phyloP scores from a whole-genome alignment of 1,140 invertebrate species.

The Steinernema khuongi region DNA sequence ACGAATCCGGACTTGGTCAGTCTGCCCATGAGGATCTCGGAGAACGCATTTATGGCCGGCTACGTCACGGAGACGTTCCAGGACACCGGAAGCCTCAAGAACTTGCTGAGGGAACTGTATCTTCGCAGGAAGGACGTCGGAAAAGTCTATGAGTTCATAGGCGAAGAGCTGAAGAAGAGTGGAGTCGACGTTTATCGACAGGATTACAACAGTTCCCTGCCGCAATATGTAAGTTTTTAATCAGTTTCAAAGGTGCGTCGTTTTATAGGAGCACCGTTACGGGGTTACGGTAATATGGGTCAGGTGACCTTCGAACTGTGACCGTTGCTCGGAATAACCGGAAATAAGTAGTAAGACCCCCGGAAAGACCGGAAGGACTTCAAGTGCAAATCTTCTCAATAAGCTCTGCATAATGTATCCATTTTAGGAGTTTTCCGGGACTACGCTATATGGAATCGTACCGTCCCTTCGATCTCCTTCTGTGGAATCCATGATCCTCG shows the following conservation, averaged over 20 bases:
- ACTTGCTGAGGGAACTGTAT: not conserved
- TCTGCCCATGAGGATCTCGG: not conserved
- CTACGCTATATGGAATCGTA: conserved; percentile 17
- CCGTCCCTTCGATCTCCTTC: conserved; percentile 20
- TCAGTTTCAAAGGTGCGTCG: no score
- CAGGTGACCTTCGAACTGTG: no score
- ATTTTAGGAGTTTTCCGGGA: conserved; percentile 18
- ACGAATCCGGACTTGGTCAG: not conserved
- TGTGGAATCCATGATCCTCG: conserved; percentile 28
- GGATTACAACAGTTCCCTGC: not conserved
- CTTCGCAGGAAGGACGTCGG: not conserved
- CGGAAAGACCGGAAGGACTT: no score
- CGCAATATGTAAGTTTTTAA: not conserved
- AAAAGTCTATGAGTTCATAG: not conserved
- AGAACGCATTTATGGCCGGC: not conserved
- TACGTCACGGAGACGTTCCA: not conserved
- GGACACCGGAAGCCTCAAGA: not conserved
- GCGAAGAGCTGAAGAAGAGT: not conserved
- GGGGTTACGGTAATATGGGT: no score
- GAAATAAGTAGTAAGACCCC: no score
- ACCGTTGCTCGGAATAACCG: no score
- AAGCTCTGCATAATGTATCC: no score
- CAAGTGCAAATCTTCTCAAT: no score
- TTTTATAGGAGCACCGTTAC: no score
- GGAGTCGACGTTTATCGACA: not conserved